A percentile compares a stretch with the other conserved stretches of the same genome.
phyloP scores from a whole-genome alignment of 2,888 invertebrate genomes.

The Agrotis ipsilon region DNA sequence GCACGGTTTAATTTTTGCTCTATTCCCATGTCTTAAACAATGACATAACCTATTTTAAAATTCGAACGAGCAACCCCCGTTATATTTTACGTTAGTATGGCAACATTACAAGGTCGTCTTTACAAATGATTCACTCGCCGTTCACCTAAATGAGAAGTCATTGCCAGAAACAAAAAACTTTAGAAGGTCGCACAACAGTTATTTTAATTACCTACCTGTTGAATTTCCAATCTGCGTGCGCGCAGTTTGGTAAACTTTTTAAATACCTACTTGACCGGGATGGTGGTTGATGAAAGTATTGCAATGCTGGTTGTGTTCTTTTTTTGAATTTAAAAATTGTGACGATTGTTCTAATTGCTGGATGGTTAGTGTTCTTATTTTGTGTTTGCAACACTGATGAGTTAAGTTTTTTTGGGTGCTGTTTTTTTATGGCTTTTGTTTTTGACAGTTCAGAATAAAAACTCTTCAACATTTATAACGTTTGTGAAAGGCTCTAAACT shows the following conservation, averaged over 20 bases:
- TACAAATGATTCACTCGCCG: constrained; percentile 51
- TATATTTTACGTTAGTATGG: constrained; percentile 33
- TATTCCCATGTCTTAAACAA: no score
- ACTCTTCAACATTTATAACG: neutral
- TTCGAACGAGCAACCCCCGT: constrained; percentile 43
- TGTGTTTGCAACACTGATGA: neutral
- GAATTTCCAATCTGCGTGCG: constrained; percentile 50
- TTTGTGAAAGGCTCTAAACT: neutral
- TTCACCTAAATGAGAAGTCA: constrained; percentile 52
- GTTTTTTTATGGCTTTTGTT: neutral
- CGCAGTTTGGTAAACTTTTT: constrained; percentile 48
- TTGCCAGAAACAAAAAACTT: constrained; percentile 59
- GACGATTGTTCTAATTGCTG: constrained; percentile 14
- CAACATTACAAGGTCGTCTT: constrained; percentile 52
- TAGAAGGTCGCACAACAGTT: constrained; percentile 53
- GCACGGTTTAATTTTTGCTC: neutral
- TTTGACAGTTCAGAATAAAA: neutral
- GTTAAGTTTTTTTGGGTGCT: neutral
- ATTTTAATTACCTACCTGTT: constrained; percentile 50
- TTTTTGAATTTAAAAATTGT: neutral
- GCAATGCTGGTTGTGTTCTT: neutral
- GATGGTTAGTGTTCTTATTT: constrained; percentile 18
- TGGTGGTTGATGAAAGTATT: constrained; percentile 22
- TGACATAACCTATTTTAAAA: constrained; percentile 34
- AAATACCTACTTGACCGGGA: constrained; percentile 28